Evolutionary conservation across 2,113 vertebrate genomes (phyloP).

Genomic region (Girardinichthys multiradiatus): DNA sequence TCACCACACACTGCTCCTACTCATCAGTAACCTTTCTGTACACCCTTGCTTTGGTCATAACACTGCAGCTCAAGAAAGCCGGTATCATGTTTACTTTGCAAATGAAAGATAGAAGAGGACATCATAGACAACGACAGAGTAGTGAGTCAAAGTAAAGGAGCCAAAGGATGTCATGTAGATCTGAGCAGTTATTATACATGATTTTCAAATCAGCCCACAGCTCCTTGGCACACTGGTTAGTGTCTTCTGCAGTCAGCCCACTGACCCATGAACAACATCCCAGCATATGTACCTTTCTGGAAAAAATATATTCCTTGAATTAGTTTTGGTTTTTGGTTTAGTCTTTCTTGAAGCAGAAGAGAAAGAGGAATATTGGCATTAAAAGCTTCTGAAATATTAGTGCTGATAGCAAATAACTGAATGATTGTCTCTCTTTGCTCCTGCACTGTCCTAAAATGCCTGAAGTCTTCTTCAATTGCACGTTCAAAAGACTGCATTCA

Average conservation of each 20-base stretch:
- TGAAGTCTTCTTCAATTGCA: background rate
- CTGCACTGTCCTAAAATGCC: background rate
- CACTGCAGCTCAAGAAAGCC: constrained; percentile 11
- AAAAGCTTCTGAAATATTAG: constrained; percentile 30
- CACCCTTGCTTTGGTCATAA: constrained; percentile 19
- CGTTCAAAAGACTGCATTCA: background rate
- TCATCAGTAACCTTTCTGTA: constrained; percentile 61
- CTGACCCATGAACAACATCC: constrained; percentile 64
- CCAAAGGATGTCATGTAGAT: constrained; percentile 40
- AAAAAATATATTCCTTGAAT: constrained; percentile 19
- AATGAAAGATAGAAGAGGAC: constrained; percentile 28
- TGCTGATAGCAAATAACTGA: background rate
- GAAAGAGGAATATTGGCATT: constrained; percentile 2
- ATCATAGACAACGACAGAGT: constrained; percentile 15
- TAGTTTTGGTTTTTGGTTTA: background rate
- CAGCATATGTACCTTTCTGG: constrained; percentile 42
- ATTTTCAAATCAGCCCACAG: constrained; percentile 55
- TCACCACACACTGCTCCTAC: constrained; percentile 19
- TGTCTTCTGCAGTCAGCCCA: constrained; percentile 50
- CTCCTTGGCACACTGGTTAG: constrained; percentile 54
- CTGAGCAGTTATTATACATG: constrained; percentile 32
- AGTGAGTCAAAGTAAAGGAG: constrained; percentile 30
- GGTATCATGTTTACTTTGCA: constrained; percentile 3
- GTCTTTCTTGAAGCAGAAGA: background rate
- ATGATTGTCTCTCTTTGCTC: background rate